Base-by-base conservation (phyloP, 37 sponge, comb jelly and placozoan genomes). In the Bolinopsis microptera region DNA sequence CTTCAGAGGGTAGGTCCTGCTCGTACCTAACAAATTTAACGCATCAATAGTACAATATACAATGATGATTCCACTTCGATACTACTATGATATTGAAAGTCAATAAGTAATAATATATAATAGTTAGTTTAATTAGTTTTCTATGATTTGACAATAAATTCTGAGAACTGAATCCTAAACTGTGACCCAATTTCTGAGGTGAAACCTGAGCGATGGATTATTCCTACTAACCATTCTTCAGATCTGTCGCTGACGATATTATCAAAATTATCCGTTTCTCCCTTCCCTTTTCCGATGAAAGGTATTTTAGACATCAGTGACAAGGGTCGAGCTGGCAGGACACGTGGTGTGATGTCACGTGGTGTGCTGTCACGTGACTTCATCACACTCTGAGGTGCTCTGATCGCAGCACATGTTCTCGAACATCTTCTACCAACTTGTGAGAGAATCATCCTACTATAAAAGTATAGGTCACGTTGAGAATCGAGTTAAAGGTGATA, bases 281-380 rank as follows among this genome's bases (percentile, higher is more conserved):
- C 5, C 61, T 48, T 48, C 8, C 80, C 80, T 32, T 77, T 77
- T 13, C 80, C 80, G 33, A 77, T 34, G 80, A 77, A 77, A 34
- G 80, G 80, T 77, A 77, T 77, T 32, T 77, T 77, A 32, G 80
- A 77, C 80, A 77, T 77, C 33, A 77, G 13, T 34, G 80, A 77
- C 80, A 77, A 32, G 35, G 80, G 21, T 32, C 80, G 28, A 48
- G 61, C 5, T 5, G 5, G 5, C 9, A 18, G 61, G 13, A 18
- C 61, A 18, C 9, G 61, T 5, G 13, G 61, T 5, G 5, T 48
- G 61, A 18, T 5, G 13, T 48, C 61, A 18, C 9, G 61, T 5
- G 13, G 61, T 13, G 5, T 5, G 61, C 5, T 18, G 61, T 48
- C 61, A 48, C 61, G 61, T 48, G 61, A 48, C 61, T 13, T 48